phyloP scores from a whole-genome alignment of 2,797 vertebrate species.

The Lacerta viridis region DNA sequence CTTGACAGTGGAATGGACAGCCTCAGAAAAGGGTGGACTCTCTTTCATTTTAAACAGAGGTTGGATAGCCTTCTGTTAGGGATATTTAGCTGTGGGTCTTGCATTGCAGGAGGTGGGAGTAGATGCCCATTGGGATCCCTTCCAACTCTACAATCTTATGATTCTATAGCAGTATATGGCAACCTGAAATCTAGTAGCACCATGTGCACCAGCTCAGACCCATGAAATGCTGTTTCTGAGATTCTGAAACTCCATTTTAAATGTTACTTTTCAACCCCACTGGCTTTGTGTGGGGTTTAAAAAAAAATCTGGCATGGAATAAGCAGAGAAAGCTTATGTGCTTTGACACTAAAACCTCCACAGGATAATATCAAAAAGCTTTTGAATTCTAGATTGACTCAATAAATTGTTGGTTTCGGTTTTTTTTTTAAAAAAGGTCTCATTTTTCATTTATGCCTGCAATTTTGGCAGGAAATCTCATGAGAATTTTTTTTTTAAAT shows the following conservation, averaged over 20 bases:
- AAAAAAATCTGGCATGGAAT: neutral
- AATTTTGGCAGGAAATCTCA: constrained; percentile 43
- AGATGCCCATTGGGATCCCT: too few species aligned
- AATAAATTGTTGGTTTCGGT: neutral
- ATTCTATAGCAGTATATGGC: too few species aligned
- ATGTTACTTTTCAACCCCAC: neutral
- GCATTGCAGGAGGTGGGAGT: too few species aligned
- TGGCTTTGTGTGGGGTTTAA: neutral
- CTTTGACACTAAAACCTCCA: neutral
- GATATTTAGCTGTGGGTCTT: too few species aligned
- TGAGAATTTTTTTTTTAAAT: neutral
- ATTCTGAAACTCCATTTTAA: neutral
- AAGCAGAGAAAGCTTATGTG: accelerated
- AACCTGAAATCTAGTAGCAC: too few species aligned
- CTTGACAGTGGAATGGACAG: too few species aligned
- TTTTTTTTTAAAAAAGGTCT: neutral
- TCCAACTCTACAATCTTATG: too few species aligned
- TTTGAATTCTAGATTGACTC: neutral
- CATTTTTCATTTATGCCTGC: constrained; percentile 12
- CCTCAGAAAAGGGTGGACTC: too few species aligned
- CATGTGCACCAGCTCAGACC: neutral
- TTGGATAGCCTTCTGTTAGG: too few species aligned
- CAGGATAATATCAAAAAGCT: neutral
- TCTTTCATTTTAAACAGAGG: too few species aligned
- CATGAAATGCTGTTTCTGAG: neutral